A percentile compares a stretch with the other conserved stretches of the same genome.
phyloP scores from a whole-genome alignment of 2,797 vertebrate species.

The Sphenopsis melanotis region DNA sequence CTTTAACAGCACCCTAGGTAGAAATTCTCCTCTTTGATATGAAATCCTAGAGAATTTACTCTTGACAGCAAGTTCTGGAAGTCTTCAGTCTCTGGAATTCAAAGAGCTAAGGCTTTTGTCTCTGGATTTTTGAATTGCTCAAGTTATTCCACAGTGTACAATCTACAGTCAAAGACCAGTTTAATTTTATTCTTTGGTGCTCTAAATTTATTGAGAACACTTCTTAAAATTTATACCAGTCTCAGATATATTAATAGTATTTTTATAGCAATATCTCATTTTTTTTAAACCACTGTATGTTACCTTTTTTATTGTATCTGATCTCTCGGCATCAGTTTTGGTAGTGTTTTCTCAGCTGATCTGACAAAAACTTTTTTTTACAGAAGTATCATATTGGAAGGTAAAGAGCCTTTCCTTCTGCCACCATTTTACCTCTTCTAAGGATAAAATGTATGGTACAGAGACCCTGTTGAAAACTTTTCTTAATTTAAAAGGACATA shows the following conservation, averaged over 20 bases:
- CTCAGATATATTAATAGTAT: not conserved
- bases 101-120: not conserved
- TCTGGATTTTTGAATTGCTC: not conserved
- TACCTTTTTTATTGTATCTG: not conserved
- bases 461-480: not conserved
- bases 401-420: not conserved
- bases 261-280: not conserved
- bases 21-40: slow-evolving; percentile 46
- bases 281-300: not conserved
- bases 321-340: not conserved
- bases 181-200: not conserved
- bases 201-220: not conserved
- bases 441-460: not conserved
- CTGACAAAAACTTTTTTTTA: not conserved
- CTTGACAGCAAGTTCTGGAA: slow-evolving; percentile 49
- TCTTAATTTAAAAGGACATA: not conserved
- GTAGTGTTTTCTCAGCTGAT: not conserved
- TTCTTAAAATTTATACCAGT: not conserved
- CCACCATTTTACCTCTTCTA: not conserved
- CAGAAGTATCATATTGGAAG: not conserved
- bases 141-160: not conserved
- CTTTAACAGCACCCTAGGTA: slow-evolving; percentile 17
- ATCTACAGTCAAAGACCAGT: not conserved
- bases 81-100: slow-evolving; percentile 34
- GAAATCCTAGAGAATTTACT: slow-evolving; percentile 49